Percentiles rank a stretch among this genome's conserved stretches.
Evolutionary conservation across 2,113 vertebrate species (phyloP).

Genomic region (Pholis gunnellus): DNA sequence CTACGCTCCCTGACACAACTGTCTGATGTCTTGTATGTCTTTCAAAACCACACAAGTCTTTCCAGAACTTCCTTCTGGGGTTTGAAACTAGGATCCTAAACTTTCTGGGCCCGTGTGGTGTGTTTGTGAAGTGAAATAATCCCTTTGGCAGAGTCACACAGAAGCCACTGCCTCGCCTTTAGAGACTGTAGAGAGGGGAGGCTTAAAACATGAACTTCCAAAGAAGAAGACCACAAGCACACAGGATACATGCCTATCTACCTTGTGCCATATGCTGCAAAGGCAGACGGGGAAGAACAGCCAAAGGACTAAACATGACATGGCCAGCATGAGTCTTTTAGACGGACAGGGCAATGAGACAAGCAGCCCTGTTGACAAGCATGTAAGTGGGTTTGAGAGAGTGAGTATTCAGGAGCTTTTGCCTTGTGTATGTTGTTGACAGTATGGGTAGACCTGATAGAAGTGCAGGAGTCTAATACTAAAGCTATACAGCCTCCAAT

Average conservation of each 20-base stretch:
- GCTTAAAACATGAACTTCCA: slow-evolving; percentile 61
- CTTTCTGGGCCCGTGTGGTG: slow-evolving; percentile 48
- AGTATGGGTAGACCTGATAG: slow-evolving; percentile 47
- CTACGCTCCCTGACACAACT: slow-evolving; percentile 53
- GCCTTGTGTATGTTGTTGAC: slow-evolving; percentile 20
- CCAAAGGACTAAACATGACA: slow-evolving; percentile 35
- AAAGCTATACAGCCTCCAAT: slow-evolving; percentile 29
- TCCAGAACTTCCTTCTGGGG: slow-evolving; percentile 51
- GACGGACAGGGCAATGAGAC: neutral
- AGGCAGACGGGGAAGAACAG: slow-evolving; percentile 31
- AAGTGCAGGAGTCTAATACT: slow-evolving; percentile 46
- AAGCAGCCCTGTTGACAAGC: slow-evolving; percentile 47
- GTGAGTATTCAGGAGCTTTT: slow-evolving; percentile 5
- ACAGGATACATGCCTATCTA: slow-evolving; percentile 63
- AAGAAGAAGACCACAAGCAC: slow-evolving; percentile 58
- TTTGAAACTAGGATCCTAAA: slow-evolving; percentile 67
- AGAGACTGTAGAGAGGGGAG: slow-evolving; percentile 37
- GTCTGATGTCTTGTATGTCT: slow-evolving; percentile 53
- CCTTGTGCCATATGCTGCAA: slow-evolving; percentile 59
- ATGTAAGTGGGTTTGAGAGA: slow-evolving; percentile 27
- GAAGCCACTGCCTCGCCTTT: slow-evolving; percentile 61
- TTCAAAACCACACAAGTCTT: slow-evolving; percentile 55
- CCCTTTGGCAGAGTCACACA: slow-evolving; percentile 66
- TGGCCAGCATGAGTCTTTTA: slow-evolving; percentile 18
- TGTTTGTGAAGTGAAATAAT: slow-evolving; percentile 72